Percentiles rank a stretch among this genome's conserved stretches.
phyloP scores from a whole-genome alignment of 64 coral and sea anemone species.

The Montipora efflorescens region DNA sequence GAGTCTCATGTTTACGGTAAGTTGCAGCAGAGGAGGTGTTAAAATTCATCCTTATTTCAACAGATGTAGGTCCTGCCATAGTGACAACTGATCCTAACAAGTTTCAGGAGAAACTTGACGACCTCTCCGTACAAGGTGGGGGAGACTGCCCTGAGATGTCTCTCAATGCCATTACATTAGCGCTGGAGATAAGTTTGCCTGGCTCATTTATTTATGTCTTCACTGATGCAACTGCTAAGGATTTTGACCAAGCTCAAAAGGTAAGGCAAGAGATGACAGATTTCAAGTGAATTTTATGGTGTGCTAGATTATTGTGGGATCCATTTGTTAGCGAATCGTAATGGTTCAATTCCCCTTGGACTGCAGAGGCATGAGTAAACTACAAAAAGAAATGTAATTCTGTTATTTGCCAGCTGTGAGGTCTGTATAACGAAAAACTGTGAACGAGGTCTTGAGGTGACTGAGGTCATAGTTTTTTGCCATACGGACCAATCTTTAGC shows the following conservation, averaged over 20 bases:
- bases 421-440: too few species aligned
- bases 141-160: conserved; percentile 97
- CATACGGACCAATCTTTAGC: too few species aligned
- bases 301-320: background rate
- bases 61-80: conserved; percentile 86
- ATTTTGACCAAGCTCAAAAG: conserved; percentile 66
- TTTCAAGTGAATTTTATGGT: background rate
- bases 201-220: conserved; percentile 96
- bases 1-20: too few species aligned
- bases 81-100: conserved; percentile 65
- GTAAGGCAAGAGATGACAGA: background rate
- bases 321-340: too few species aligned
- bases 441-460: too few species aligned
- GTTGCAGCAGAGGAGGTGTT: background rate
- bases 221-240: conserved; percentile 96
- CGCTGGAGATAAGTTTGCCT: conserved; percentile 91
- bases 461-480: too few species aligned
- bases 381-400: too few species aligned
- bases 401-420: too few species aligned
- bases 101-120: conserved; percentile 73
- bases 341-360: too few species aligned
- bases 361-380: too few species aligned
- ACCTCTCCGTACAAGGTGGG: conserved; percentile 82
- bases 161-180: conserved; percentile 76
- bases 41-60: conserved; percentile 7